phyloP scores from a whole-genome alignment of 2,113 vertebrate genomes.

The Anser brachyrhynchus region DNA sequence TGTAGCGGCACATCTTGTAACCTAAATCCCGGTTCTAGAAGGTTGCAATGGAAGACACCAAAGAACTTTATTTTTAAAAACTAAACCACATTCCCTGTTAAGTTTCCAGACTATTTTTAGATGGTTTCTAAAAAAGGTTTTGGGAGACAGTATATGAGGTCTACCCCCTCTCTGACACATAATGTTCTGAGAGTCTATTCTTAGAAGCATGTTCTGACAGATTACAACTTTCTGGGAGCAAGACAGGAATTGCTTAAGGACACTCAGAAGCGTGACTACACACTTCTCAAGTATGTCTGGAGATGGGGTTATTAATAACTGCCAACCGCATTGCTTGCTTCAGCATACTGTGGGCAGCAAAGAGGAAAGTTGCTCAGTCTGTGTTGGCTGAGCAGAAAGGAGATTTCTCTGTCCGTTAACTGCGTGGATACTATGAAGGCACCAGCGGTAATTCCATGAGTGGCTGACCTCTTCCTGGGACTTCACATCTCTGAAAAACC shows the following conservation, averaged over 20 bases:
- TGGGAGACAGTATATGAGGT: constrained; percentile 3
- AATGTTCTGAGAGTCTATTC: constrained; percentile 37
- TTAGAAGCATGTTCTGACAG: constrained; percentile 29
- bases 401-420: background rate
- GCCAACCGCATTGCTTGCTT: background rate
- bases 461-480: background rate
- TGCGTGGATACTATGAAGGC: background rate
- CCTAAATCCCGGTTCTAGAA: background rate
- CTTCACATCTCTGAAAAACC: background rate
- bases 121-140: constrained; percentile 12
- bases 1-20: background rate
- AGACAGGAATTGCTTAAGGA: constrained; percentile 23
- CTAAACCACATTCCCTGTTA: background rate
- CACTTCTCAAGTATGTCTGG: constrained; percentile 18
- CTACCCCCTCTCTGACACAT: background rate
- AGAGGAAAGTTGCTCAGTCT: background rate
- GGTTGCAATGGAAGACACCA: background rate
- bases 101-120: constrained; percentile 37
- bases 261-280: constrained; percentile 9
- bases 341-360: background rate
- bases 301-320: constrained; percentile 52
- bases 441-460: background rate
- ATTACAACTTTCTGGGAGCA: constrained; percentile 35
- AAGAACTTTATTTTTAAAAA: background rate
- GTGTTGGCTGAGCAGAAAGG: background rate